A percentile compares a stretch with the other conserved stretches of the same genome.
Conservation (phyloP, 1,140 invertebrate species). For the Coenobita brevimanus region DNA sequence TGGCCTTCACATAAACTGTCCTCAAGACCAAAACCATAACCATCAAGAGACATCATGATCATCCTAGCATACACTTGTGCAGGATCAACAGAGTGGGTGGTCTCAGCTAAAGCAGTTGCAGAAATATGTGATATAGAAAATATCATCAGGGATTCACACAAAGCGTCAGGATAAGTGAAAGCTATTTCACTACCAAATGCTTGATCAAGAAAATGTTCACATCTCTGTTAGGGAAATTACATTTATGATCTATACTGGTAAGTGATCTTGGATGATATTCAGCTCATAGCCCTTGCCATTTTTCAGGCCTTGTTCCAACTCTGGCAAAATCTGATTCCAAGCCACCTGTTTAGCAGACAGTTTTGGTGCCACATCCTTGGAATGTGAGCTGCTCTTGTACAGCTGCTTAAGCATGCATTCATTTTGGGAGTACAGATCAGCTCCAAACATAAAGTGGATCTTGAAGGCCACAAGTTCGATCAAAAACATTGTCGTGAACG, state of each 20-base stretch:
- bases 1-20: slow-evolving; percentile 17
- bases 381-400: slow-evolving; percentile 11
- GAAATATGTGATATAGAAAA: neutral
- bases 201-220: slow-evolving; percentile 33
- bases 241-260: slow-evolving; percentile 9
- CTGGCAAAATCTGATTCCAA: neutral
- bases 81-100: neutral
- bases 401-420: neutral
- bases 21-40: neutral
- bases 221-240: slow-evolving; percentile 21
- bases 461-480: neutral
- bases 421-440: slow-evolving; percentile 13
- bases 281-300: slow-evolving; percentile 24
- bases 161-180: slow-evolving; percentile 9
- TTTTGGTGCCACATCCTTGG: neutral
- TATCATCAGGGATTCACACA: neutral
- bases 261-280: slow-evolving; percentile 14
- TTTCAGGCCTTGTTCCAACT: slow-evolving; percentile 17
- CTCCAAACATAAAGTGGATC: slow-evolving; percentile 21
- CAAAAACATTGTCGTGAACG: slow-evolving; percentile 16
- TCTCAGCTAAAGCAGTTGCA: slow-evolving; percentile 11
- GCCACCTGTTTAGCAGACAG: slow-evolving; percentile 2
- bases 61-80: neutral
- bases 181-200: slow-evolving; percentile 26
- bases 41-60: neutral